Percentiles rank a stretch among this genome's conserved stretches.
Evolutionary conservation across 2,113 vertebrate genomes (phyloP).

Genomic region (Lipotes vexillifer): DNA sequence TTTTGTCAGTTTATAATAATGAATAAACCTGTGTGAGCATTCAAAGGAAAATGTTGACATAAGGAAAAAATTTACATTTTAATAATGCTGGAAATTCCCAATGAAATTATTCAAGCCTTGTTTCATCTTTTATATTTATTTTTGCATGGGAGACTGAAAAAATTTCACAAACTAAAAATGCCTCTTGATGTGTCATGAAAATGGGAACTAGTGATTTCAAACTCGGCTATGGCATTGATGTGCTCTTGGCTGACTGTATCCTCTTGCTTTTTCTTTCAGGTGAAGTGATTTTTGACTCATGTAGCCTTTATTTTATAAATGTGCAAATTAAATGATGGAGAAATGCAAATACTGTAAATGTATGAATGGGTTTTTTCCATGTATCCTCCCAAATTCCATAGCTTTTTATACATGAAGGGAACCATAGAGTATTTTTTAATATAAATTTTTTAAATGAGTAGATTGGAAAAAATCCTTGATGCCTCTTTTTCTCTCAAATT

Average conservation of each 20-base stretch:
- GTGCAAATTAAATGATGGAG: neutral
- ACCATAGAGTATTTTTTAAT: neutral
- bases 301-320: neutral
- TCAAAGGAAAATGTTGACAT: conserved; percentile 43
- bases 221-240: accelerated
- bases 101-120: conserved; percentile 41
- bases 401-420: neutral
- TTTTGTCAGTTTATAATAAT: conserved; percentile 38
- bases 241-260: neutral
- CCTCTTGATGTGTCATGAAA: neutral
- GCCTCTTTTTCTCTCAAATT: neutral
- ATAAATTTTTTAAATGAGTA: neutral
- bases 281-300: neutral
- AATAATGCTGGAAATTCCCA: conserved; percentile 15
- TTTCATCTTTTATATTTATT: conserved; percentile 18
- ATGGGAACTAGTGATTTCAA: neutral
- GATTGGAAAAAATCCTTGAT: neutral
- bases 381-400: neutral
- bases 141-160: neutral
- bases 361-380: neutral
- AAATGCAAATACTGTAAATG: neutral
- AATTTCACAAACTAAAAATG: neutral
- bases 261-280: neutral
- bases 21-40: neutral
- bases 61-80: conserved; percentile 63